Percentiles rank a stretch among this genome's conserved stretches.
These are phyloP conservation scores for Lepisosteus oculatus DNA, from an alignment of 2,113 vertebrate species.

Conservation along the genomic window DNA sequence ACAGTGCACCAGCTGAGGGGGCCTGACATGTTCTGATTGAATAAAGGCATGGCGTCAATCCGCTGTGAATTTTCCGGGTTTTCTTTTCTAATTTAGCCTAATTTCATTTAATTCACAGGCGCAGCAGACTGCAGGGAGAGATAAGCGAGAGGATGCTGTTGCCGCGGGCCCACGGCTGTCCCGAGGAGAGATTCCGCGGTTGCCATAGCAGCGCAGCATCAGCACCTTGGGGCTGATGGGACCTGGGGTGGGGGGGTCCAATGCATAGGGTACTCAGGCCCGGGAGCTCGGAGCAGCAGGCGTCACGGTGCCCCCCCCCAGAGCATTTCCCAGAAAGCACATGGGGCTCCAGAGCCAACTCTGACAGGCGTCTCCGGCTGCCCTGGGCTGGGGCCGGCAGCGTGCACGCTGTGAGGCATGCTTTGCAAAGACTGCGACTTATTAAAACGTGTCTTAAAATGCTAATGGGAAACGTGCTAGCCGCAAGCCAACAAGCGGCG, in stretches of 20 bases:
- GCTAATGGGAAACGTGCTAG: no score
- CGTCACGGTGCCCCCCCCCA: no score
- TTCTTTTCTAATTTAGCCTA: slow-evolving; percentile 65
- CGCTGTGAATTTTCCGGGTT: slow-evolving; percentile 53
- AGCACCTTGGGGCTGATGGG: slow-evolving; percentile 28
- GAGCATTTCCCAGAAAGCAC: no score
- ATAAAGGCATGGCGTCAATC: slow-evolving; percentile 53
- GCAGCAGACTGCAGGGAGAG: slow-evolving; percentile 53
- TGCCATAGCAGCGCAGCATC: slow-evolving; percentile 72
- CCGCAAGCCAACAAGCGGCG: no score
- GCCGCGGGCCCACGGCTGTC: slow-evolving; percentile 60
- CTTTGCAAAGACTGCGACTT: no score
- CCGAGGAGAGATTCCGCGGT: slow-evolving; percentile 62
- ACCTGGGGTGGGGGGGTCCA: not conserved
- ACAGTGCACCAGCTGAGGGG: not conserved
- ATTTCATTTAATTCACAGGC: slow-evolving; percentile 60
- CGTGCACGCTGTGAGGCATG: no score
- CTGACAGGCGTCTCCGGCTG: no score
- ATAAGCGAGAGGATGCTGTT: not conserved
- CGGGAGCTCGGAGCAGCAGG: no score
- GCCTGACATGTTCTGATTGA: slow-evolving; percentile 39
- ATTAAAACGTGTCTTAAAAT: no score
- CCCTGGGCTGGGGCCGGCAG: no score
- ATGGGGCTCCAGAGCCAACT: no score
- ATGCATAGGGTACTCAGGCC: no score